Base-by-base conservation (phyloP, 2,113 vertebrate genomes). In the Chionis minor region DNA sequence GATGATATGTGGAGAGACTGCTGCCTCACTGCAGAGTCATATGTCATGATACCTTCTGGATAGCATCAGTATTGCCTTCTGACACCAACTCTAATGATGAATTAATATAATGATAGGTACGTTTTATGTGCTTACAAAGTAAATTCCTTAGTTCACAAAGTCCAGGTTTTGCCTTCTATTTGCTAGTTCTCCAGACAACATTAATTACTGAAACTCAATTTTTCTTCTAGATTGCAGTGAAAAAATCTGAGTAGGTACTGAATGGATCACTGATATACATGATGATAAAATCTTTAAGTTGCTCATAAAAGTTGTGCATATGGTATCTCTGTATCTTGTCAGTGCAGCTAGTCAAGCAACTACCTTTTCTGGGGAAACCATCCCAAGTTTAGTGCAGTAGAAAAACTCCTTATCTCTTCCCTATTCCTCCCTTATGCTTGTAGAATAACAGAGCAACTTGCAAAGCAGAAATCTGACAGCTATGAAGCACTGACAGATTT, bases 401-500 rank as follows among this genome's bases (percentile, higher is more conserved):
- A 91, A 95, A 92, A 21, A 23, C 42, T n/a, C 14, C 6, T 91
- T 22, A 13, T 62, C 16, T 70, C 55, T 79, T 93, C 17, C 5
- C 3, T 69, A 5, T 85, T 81, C 44, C 3, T 52, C 28, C 13
- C 8, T 71, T 55, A 42, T 52, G 14, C 75, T 94, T 84, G 33
- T 38, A 10, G 21, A 91, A 65, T 80, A 96, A 71, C 70, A 81
- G 87, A 96, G 42, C 42, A 86, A 93, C 38, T 92, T 96, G 72
- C 72, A 93, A 97, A 96, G 30, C 32, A 91, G 49, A 91, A 93
- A 92, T 32, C 11, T 96, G 92, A 85, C 70, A 97, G 26, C 10
- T 91, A 20, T 65, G 22, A 96, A 96, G 7, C 55, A 88, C 86
- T 84, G 47, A 83, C 42, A 84, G 67, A 38, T 71, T 97, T 97